Base-by-base conservation (phyloP, 1,140 invertebrate species). In the Zaprionus tsacasi region DNA sequence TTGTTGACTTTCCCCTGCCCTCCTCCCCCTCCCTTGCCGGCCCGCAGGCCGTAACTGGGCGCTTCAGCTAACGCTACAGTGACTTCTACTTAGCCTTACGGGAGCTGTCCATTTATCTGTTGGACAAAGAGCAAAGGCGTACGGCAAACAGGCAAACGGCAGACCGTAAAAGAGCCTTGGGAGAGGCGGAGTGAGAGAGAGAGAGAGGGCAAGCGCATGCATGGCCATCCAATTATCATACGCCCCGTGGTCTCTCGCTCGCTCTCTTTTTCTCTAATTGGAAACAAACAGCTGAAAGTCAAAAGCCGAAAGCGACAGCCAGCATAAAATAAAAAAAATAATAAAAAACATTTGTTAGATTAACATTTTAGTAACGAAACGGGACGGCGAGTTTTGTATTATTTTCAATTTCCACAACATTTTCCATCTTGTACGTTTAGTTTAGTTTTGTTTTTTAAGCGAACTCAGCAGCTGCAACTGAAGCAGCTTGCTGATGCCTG, bases 211-310 rank as follows among this genome's bases (percentile, higher is more conserved):
- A 4, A 61, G 50, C 60, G 38, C 82, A 86, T 86, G 79, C 71
- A 86, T 86, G 76, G 78, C 82, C 81, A 86, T 86, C 82, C 82
- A 86, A 86, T 86, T 86, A 86, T 86, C 82, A 86, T 76, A 79
- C 82, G 82, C 71, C 76, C 79, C 82, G 74, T 81, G 79, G 82
- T 81, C 21, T 21, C 21, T 21, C 21, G 7, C 17, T 59, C 68
- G 4, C 17, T 50, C 45, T 64, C 71, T 69, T 35, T 35, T 35
- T 35, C 71, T 86, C 82, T 86, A 86, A 86, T 86, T 86, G 82
- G 82, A 86, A 86, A 81, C 82, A 86, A 86, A 86, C 82, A 86
- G 82, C 82, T 86, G 78, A 72, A 63, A 81, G 79, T 86, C 79
- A 86, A 79, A 86, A 82, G 76, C 27, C 58, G 59, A 82, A 67